Percentiles rank a stretch among this genome's conserved stretches.
phyloP scores from a whole-genome alignment of 2,113 vertebrate genomes.

The Astatotilapia flaviijosephi region DNA sequence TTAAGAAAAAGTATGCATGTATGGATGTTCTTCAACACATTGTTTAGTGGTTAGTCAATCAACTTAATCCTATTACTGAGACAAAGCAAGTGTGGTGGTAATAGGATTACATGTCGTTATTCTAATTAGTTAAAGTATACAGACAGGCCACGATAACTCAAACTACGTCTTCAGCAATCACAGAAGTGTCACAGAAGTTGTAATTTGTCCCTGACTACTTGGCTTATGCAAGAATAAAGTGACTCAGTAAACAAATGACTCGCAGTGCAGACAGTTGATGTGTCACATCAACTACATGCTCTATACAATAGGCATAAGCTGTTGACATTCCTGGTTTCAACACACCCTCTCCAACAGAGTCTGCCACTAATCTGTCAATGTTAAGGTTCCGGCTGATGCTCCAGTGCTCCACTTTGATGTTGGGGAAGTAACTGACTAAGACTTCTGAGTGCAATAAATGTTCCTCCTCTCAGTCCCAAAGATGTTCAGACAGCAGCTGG shows the following conservation, averaged over 20 bases:
- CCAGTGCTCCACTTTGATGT: background rate
- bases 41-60: background rate
- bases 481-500: background rate
- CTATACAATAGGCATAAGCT: background rate
- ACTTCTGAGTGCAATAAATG: background rate
- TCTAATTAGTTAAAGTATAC: background rate
- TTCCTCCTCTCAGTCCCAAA: background rate
- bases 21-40: background rate
- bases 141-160: background rate
- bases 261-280: background rate
- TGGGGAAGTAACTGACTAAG: conserved; percentile 43
- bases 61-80: conserved; percentile 9
- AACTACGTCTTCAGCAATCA: background rate
- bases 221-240: background rate
- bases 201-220: background rate
- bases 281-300: background rate
- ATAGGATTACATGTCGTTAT: conserved; percentile 17
- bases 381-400: conserved; percentile 16
- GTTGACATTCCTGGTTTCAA: conserved; percentile 5
- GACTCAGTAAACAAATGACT: background rate
- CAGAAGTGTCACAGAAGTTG: background rate
- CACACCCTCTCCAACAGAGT: background rate
- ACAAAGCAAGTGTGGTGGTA: conserved; percentile 10
- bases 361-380: background rate
- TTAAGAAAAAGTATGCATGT: background rate